These are phyloP conservation scores for Mellivora capensis DNA, from an alignment of 2,113 vertebrate genomes.

Conservation along the genomic window DNA sequence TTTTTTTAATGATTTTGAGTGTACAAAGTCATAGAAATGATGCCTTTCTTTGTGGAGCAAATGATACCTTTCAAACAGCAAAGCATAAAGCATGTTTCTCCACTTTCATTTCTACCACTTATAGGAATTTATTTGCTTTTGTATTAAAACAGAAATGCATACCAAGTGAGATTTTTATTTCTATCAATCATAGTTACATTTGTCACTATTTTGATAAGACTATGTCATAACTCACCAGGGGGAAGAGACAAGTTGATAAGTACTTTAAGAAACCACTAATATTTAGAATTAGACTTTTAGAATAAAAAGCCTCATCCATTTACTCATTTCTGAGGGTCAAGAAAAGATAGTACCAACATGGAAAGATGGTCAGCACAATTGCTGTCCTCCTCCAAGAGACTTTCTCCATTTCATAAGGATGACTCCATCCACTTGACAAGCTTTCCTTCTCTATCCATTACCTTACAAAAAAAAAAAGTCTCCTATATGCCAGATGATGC, in stretches of 20 bases:
- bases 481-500: neutral
- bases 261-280: slow-evolving; percentile 41
- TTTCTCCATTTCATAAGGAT: neutral
- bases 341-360: neutral
- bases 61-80: slow-evolving; percentile 48
- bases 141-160: slow-evolving; percentile 51
- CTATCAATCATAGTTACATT: slow-evolving; percentile 52
- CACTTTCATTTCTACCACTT: slow-evolving; percentile 53
- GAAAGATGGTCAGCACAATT: neutral
- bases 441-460: neutral
- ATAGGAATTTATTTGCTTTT: slow-evolving; percentile 51
- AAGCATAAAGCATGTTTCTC: slow-evolving; percentile 22
- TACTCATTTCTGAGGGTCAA: neutral
- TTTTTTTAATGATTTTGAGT: slow-evolving; percentile 42
- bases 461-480: neutral
- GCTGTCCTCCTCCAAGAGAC: neutral
- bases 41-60: slow-evolving; percentile 35
- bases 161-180: slow-evolving; percentile 52
- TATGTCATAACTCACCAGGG: slow-evolving; percentile 12
- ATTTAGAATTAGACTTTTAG: slow-evolving; percentile 41
- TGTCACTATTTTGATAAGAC: slow-evolving; percentile 55
- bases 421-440: neutral
- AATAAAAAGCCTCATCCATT: slow-evolving; percentile 23
- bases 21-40: slow-evolving; percentile 33
- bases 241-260: slow-evolving; percentile 52